Evolutionary conservation across 2,113 vertebrate species (phyloP).

Genomic region (Gopherus flavomarginatus): DNA sequence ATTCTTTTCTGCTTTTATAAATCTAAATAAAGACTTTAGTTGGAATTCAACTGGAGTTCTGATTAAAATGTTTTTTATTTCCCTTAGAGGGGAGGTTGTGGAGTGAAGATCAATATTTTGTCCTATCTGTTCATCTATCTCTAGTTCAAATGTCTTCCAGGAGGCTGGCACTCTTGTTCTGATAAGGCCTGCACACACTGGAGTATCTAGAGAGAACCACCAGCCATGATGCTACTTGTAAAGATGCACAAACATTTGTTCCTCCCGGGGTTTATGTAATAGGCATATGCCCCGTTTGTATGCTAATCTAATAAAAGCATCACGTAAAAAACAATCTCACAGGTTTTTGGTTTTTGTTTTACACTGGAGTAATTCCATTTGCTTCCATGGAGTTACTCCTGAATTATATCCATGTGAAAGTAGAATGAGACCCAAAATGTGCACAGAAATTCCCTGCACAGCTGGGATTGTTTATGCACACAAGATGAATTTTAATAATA

Average conservation of each 20-base stretch:
- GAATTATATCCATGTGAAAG: slow-evolving; percentile 26
- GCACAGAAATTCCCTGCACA: slow-evolving; percentile 50
- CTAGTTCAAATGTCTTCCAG: not conserved
- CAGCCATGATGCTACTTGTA: not conserved
- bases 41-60: not conserved
- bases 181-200: not conserved
- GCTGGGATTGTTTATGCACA: slow-evolving; percentile 68
- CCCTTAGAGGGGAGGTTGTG: not conserved
- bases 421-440: slow-evolving; percentile 8
- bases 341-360: not conserved
- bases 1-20: not conserved
- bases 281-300: not conserved
- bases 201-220: not conserved
- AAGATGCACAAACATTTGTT: not conserved
- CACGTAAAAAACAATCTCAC: not conserved
- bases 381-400: slow-evolving; percentile 30
- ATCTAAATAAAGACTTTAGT: slow-evolving; percentile 1
- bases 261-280: not conserved
- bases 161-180: not conserved
- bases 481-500: slow-evolving; percentile 61
- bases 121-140: slow-evolving; percentile 10
- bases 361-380: not conserved
- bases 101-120: slow-evolving; percentile 1
- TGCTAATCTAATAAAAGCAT: not conserved
- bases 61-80: slow-evolving; percentile 16